phyloP scores from a whole-genome alignment of 2,888 invertebrate genomes.

The Coleophora deauratella region DNA sequence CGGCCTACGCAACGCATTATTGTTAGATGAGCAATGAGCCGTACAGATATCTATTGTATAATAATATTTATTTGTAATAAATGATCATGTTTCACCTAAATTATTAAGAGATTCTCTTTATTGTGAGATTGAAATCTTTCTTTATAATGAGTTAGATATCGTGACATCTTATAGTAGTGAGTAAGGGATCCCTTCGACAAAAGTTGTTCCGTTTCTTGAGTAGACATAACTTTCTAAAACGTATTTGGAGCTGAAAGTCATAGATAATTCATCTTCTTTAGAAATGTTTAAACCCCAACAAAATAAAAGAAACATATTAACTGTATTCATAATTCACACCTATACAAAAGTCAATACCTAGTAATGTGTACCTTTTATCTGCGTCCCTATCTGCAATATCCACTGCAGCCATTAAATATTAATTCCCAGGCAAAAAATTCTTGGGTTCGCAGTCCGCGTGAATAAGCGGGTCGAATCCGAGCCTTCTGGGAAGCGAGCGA shows the following conservation, averaged over 20 bases:
- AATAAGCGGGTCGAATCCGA: slow-evolving; percentile 38
- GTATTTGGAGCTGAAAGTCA: not conserved
- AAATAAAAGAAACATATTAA: slow-evolving; percentile 5
- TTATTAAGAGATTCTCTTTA: no score
- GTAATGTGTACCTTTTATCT: slow-evolving; percentile 33
- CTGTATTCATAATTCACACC: slow-evolving; percentile 31
- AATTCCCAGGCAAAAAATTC: slow-evolving; percentile 49
- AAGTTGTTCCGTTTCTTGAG: no score
- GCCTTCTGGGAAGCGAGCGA: slow-evolving; percentile 57
- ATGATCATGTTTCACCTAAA: not conserved
- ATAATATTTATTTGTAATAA: not conserved
- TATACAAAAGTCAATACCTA: slow-evolving; percentile 37
- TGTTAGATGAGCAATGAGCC: slow-evolving; percentile 1
- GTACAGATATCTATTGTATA: no score
- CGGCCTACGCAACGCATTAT: not conserved
- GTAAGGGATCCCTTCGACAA: no score
- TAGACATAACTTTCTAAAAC: no score
- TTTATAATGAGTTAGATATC: no score
- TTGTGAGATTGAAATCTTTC: no score
- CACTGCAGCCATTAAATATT: slow-evolving; percentile 56
- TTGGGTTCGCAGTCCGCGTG: slow-evolving; percentile 32
- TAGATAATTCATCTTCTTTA: not conserved
- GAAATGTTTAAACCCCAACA: slow-evolving; percentile 1
- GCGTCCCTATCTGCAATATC: slow-evolving; percentile 46
- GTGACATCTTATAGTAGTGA: no score